A percentile compares a stretch with the other conserved stretches of the same genome.
Evolutionary conservation across 2,113 vertebrate genomes (phyloP).

Genomic region (Labrus mixtus): DNA sequence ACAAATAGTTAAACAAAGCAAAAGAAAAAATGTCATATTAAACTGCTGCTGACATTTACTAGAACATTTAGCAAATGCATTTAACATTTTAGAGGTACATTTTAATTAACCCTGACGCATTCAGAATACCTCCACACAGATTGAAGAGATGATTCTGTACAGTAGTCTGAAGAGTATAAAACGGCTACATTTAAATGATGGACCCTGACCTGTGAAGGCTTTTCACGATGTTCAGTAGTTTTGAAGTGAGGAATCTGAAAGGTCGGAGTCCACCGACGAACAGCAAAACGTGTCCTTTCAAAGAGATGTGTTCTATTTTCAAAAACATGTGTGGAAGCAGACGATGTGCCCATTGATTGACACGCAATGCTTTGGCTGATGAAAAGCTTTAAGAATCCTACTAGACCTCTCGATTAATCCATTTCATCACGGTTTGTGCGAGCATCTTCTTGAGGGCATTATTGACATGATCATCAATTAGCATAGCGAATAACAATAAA

Average conservation of each 20-base stretch:
- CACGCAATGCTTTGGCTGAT: not conserved
- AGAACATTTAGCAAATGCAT: conserved; percentile 1
- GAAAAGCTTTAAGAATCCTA: not conserved
- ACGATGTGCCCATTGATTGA: not conserved
- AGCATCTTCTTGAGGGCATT: conserved; percentile 18
- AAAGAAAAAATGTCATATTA: not conserved
- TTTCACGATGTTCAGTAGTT: not conserved
- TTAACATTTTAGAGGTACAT: conserved; percentile 19
- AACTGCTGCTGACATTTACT: conserved; percentile 23
- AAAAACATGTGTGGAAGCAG: not conserved
- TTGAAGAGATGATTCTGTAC: not conserved
- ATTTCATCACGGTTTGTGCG: conserved; percentile 10
- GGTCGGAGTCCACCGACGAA: not conserved
- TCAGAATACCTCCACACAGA: not conserved
- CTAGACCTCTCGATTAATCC: conserved; percentile 1
- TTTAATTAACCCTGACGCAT: conserved; percentile 6
- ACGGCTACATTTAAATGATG: not conserved
- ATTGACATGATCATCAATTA: conserved; percentile 33
- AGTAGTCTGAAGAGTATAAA: not conserved
- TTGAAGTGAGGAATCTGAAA: not conserved
- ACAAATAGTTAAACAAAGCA: not conserved
- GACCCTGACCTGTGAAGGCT: not conserved
- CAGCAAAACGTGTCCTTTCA: not conserved
- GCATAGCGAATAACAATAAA: conserved; percentile 16
- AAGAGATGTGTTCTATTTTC: not conserved